Conservation (phyloP, 2,113 vertebrate species). For the Eptatretus burgeri region DNA sequence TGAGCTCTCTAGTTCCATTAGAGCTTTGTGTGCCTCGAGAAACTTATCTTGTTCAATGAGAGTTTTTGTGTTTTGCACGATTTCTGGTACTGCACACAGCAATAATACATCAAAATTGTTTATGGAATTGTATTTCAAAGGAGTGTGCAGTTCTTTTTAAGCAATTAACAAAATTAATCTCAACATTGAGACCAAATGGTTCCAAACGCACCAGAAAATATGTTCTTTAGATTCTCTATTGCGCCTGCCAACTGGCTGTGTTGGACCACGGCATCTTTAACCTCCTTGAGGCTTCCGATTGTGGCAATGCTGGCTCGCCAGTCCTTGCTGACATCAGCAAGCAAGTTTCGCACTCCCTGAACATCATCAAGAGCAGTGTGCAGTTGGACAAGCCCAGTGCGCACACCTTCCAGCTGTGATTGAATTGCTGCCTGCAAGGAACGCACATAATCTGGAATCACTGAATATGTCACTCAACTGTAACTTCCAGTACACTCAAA, state of each 20-base stretch:
- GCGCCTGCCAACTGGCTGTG: slow-evolving; percentile 85
- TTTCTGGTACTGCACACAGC: slow-evolving; percentile 45
- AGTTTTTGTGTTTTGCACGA: slow-evolving; percentile 47
- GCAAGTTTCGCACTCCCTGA: slow-evolving; percentile 52
- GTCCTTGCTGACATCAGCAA: slow-evolving; percentile 68
- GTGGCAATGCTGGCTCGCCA: slow-evolving; percentile 94
- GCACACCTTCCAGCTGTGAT: slow-evolving; percentile 75
- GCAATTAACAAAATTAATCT: too few species aligned
- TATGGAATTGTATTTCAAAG: too few species aligned
- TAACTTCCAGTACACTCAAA: too few species aligned
- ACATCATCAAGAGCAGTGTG: slow-evolving; percentile 68
- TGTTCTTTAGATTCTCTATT: slow-evolving; percentile 95
- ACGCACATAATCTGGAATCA: neutral
- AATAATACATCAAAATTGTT: neutral
- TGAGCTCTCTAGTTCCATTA: slow-evolving; percentile 83
- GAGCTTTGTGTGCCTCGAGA: slow-evolving; percentile 54
- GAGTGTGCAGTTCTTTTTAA: too few species aligned
- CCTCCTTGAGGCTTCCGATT: slow-evolving; percentile 67
- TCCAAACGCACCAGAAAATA: slow-evolving; percentile 48
- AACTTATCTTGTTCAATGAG: slow-evolving; percentile 56
- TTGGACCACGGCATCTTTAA: slow-evolving; percentile 82
- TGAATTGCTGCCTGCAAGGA: slow-evolving; percentile 60
- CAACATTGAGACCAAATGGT: too few species aligned
- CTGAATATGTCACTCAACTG: too few species aligned
- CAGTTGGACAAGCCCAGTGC: slow-evolving; percentile 70